phyloP scores from a whole-genome alignment of 2,113 vertebrate species.

The Parotia lawesii region DNA sequence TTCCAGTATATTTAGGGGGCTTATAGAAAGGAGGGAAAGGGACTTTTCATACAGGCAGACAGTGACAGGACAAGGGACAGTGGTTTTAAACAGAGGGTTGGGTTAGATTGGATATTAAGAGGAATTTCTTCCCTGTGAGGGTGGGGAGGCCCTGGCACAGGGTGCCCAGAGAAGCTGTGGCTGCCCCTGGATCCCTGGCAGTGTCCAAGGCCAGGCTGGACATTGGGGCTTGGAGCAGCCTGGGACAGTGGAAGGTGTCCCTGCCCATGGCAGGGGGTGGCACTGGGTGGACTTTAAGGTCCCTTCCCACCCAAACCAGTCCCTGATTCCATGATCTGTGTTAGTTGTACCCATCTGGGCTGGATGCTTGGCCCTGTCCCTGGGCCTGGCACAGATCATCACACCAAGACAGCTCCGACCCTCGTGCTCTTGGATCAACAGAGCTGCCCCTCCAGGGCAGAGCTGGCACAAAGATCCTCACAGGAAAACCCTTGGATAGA shows the following conservation, averaged over 20 bases:
- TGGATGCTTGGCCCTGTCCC: background rate
- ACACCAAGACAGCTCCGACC: background rate
- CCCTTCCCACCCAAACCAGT: background rate
- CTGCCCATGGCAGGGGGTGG: background rate
- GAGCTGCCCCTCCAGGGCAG: background rate
- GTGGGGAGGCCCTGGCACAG: background rate
- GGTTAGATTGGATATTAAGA: background rate
- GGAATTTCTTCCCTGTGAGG: accelerated
- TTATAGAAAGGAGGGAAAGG: background rate
- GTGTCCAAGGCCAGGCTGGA: background rate
- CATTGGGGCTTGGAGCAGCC: background rate
- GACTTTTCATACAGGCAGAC: background rate
- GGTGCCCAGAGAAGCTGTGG: background rate
- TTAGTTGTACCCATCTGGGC: background rate
- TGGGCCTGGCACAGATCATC: background rate
- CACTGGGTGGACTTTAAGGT: accelerated
- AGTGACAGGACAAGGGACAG: background rate
- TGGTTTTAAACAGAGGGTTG: background rate
- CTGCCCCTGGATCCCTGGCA: background rate
- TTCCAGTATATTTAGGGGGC: background rate
- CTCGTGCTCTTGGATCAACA: background rate
- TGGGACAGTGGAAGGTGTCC: background rate
- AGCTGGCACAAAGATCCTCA: background rate
- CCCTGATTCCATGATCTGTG: background rate
- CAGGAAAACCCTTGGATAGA: background rate